Base-by-base conservation (phyloP, 2,888 invertebrate species). In the Pemphredon lugubris region DNA sequence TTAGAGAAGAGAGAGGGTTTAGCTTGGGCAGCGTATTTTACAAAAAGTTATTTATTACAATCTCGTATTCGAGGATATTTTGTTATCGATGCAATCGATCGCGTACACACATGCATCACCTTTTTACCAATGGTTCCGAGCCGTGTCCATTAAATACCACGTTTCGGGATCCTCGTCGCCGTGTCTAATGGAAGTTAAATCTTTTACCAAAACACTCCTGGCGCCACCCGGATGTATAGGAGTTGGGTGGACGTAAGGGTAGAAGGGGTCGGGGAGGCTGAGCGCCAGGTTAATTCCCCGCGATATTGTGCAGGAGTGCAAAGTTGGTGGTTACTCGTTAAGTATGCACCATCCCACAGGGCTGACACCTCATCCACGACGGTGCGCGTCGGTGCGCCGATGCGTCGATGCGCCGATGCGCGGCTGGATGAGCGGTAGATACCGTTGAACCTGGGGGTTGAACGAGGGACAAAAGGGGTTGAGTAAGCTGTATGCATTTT, bases 281-380 rank as follows among this genome's bases (percentile, higher is more conserved):
- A 26, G 39, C 50, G 57, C 21, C 34, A 51, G 53, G 66, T 74
- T 77, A 75, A 80, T 78, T 66, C 57, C 34, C 44, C 57, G 58
- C 64, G 75, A 77, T 73, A 73, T 69, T 61, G 70, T 69, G 67
- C 72, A 65, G 55, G 50, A 73, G 74, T 71, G 75, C 68, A 71
- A 75, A 75, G 75, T 73, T 78, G 71, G 70, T 42, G 69, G 75
- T 77, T 75, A 47, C 71, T 75, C 73, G 65, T 78, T 71, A 64
- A 73, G 73, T 71, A 73, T 73, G 75, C 68, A 58, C 64, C 64
- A 67, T 71, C 60, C 63, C 68, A 40, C 63, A 50, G 53, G 58
- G 40, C 60, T 53, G 66, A 63, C 63, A 73, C 68, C 59, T 69
- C 64, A 65, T 73, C 55, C 63, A 30, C 48, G 57, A 58, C 30